Percentiles rank a stretch among this genome's conserved stretches.
Evolutionary conservation across 2,888 invertebrate genomes (phyloP).

Genomic region (Pyrocoelia pectoralis): DNA sequence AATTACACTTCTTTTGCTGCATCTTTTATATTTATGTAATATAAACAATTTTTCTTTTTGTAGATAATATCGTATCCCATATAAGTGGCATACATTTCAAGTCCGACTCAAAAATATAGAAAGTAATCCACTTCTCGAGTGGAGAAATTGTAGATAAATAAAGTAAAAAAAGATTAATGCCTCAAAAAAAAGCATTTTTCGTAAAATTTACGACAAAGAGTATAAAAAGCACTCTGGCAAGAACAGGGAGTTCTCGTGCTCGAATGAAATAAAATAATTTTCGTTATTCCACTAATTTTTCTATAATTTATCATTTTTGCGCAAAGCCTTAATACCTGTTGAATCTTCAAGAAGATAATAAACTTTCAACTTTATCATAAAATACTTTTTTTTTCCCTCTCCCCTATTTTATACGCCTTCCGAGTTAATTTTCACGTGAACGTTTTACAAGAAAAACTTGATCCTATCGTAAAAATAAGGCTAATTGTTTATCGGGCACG

Average conservation of each 20-base stretch:
- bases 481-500: too few species aligned
- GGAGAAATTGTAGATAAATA: neutral
- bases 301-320: neutral
- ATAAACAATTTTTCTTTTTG: too few species aligned
- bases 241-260: neutral
- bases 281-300: constrained; percentile 1
- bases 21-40: too few species aligned
- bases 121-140: too few species aligned
- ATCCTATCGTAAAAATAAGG: neutral
- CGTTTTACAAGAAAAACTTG: too few species aligned
- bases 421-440: neutral
- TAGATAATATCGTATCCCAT: too few species aligned
- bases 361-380: constrained; percentile 1
- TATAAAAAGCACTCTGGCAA: neutral
- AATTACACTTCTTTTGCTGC: too few species aligned
- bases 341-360: neutral
- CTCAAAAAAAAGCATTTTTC: neutral
- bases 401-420: too few species aligned
- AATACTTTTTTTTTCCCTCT: neutral
- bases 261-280: constrained; percentile 1
- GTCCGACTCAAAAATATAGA: too few species aligned
- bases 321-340: neutral
- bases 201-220: neutral
- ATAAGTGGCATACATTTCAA: too few species aligned
- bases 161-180: constrained; percentile 1